These are phyloP conservation scores for Pedionomus torquatus DNA, from an alignment of 2,113 vertebrate genomes.

Conservation along the genomic window DNA sequence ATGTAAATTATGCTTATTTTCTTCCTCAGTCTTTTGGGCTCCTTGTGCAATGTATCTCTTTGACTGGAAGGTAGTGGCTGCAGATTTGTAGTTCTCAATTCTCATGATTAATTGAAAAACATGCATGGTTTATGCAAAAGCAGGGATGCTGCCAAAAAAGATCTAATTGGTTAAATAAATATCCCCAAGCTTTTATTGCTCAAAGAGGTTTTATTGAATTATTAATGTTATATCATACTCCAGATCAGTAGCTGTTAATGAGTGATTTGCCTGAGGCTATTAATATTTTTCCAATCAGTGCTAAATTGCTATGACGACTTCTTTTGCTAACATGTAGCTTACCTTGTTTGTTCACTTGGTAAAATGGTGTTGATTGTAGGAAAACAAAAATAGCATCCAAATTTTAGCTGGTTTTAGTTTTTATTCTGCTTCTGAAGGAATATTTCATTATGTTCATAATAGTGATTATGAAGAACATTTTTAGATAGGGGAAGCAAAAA, in stretches of 20 bases:
- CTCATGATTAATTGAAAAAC: slow-evolving; percentile 65
- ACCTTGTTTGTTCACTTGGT: not conserved
- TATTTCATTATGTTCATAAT: not conserved
- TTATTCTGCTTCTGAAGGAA: not conserved
- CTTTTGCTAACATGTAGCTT: slow-evolving; percentile 3
- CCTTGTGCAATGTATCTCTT: not conserved
- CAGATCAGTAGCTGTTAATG: slow-evolving; percentile 60
- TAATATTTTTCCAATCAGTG: slow-evolving; percentile 58
- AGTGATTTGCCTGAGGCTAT: slow-evolving; percentile 47
- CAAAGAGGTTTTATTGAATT: slow-evolving; percentile 59
- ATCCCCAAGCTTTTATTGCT: slow-evolving; percentile 59
- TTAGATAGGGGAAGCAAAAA: not conserved
- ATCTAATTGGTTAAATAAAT: slow-evolving; percentile 77
- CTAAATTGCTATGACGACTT: slow-evolving; percentile 39
- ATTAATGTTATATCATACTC: slow-evolving; percentile 49
- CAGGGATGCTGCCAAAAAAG: slow-evolving; percentile 35
- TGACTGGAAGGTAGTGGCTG: not conserved
- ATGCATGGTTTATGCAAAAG: slow-evolving; percentile 52
- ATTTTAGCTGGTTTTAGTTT: not conserved
- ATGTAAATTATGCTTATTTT: slow-evolving; percentile 12
- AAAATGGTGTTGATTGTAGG: not conserved
- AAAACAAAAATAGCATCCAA: not conserved
- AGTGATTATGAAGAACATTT: not conserved
- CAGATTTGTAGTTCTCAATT: slow-evolving; percentile 46
- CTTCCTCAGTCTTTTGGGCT: not conserved